These are phyloP conservation scores for Trilocha varians DNA, from an alignment of 2,888 invertebrate species.

Conservation along the genomic window DNA sequence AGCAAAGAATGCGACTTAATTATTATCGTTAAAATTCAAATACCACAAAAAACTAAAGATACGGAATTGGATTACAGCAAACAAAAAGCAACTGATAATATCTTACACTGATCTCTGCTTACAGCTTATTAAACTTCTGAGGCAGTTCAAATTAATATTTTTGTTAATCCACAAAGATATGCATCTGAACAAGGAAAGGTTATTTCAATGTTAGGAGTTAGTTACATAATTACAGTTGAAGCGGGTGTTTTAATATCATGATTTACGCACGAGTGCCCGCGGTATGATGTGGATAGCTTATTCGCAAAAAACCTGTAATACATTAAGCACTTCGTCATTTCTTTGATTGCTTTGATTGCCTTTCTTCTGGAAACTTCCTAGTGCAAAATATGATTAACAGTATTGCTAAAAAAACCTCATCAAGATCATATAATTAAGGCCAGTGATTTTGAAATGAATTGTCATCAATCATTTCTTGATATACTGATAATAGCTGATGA, in stretches of 20 bases:
- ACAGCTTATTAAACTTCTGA: slow-evolving; percentile 20
- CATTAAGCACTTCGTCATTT: neutral
- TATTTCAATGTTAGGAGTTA: slow-evolving; percentile 18
- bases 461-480: slow-evolving; percentile 3
- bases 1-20: neutral
- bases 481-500: slow-evolving; percentile 14
- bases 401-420: neutral
- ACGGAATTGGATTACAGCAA: neutral
- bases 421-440: slow-evolving; percentile 7
- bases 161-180: slow-evolving; percentile 29
- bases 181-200: slow-evolving; percentile 27
- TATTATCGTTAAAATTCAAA: neutral
- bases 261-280: slow-evolving; percentile 41
- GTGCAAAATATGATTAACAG: neutral
- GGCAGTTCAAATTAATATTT: slow-evolving; percentile 26
- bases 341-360: neutral
- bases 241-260: slow-evolving; percentile 32
- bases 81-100: slow-evolving; percentile 14
- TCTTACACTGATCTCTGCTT: slow-evolving; percentile 23
- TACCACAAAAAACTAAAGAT: neutral
- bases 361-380: neutral
- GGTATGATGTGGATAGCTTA: slow-evolving; percentile 13
- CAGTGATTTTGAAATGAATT: neutral
- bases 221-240: slow-evolving; percentile 25
- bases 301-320: neutral